phyloP scores from a whole-genome alignment of 2,113 vertebrate species.

The Toxostoma redivivum region DNA sequence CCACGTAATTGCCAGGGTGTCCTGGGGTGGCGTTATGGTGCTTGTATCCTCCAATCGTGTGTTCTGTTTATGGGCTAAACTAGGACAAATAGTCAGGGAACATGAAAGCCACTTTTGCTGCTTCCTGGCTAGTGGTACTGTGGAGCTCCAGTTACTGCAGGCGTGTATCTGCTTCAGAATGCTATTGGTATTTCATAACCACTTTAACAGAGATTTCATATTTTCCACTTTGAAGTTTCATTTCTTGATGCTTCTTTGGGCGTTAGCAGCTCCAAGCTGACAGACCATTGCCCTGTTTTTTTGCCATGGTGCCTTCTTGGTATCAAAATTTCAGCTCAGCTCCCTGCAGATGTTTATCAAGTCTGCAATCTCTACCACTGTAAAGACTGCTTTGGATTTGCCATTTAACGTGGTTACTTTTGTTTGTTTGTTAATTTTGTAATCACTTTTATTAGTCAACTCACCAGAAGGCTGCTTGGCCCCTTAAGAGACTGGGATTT shows the following conservation, averaged over 20 bases:
- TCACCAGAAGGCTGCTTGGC: neutral
- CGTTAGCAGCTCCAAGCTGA: neutral
- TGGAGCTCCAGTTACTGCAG: neutral
- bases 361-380: neutral
- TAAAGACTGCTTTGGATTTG: neutral
- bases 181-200: neutral
- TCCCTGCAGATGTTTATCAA: neutral
- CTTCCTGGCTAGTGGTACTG: neutral
- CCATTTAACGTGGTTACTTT: neutral
- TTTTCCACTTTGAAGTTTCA: neutral
- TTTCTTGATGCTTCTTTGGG: neutral
- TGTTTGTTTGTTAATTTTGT: neutral
- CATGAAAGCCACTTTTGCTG: neutral
- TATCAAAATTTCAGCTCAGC: neutral
- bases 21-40: too few relatives aligned
- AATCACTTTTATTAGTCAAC: neutral
- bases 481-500: neutral
- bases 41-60: too few relatives aligned
- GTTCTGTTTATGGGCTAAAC: too few relatives aligned
- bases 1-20: neutral
- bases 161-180: neutral
- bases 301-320: neutral
- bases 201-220: neutral
- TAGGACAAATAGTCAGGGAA: too few relatives aligned
- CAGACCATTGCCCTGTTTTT: neutral